A percentile compares a stretch with the other conserved stretches of the same genome.
Evolutionary conservation across 2,888 invertebrate genomes (phyloP).

Genomic region (Brassicogethes aeneus): DNA sequence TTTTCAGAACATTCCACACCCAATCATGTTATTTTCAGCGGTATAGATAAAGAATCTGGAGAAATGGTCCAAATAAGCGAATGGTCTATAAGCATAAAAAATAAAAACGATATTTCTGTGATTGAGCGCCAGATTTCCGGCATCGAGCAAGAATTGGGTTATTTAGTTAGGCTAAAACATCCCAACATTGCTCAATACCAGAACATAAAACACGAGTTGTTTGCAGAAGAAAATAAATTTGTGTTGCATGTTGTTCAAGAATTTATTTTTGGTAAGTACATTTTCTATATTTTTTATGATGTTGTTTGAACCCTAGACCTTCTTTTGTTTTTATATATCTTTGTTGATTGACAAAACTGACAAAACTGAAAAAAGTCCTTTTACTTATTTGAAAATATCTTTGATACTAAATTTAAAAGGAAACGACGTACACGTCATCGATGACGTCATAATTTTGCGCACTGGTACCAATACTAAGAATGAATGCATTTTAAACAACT

Average conservation of each 20-base stretch:
- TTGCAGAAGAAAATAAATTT: constrained; percentile 52
- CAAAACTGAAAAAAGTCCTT: constrained; percentile 3
- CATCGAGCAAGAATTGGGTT: constrained; percentile 71
- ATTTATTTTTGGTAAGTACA: constrained; percentile 47
- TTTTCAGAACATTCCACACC: constrained; percentile 59
- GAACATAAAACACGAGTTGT: constrained; percentile 51
- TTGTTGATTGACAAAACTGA: no score
- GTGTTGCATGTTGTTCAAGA: constrained; percentile 62
- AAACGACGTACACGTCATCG: no score
- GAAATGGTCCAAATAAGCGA: constrained; percentile 65
- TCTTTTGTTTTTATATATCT: no score
- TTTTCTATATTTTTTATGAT: constrained; percentile 5
- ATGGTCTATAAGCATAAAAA: constrained; percentile 54
- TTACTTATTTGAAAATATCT: constrained; percentile 2
- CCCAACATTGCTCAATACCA: constrained; percentile 66
- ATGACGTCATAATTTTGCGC: no score
- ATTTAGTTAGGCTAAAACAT: constrained; percentile 61
- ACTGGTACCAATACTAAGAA: no score
- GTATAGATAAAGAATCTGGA: constrained; percentile 66
- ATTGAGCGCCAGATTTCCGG: constrained; percentile 51
- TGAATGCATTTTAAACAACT: no score
- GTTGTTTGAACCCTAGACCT: no score
- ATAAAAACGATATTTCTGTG: constrained; percentile 32
- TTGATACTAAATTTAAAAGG: no score
- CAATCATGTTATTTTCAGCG: constrained; percentile 66